These are phyloP conservation scores for Mesopsocus fuscifrons DNA, from an alignment of 2,888 invertebrate species.

Conservation along the genomic window DNA sequence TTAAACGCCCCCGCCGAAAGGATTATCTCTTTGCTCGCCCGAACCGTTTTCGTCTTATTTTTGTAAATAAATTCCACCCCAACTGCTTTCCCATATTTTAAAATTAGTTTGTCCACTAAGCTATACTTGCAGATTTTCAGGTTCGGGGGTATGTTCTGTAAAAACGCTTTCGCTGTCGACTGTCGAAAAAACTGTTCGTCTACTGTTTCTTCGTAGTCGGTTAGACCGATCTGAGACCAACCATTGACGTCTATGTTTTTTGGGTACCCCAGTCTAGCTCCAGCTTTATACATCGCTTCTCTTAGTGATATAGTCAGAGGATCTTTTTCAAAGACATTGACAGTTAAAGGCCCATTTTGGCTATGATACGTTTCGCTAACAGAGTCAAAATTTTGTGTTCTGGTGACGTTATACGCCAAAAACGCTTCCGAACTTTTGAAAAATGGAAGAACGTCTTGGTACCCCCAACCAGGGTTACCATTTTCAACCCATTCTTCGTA, in stretches of 20 bases:
- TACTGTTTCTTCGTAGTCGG: constrained; percentile 13
- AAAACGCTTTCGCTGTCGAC: constrained; percentile 38
- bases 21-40: constrained; percentile 46
- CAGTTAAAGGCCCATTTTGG: background rate
- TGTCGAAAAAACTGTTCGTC: constrained; percentile 22
- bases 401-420: background rate
- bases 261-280: constrained; percentile 15
- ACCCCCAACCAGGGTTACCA: constrained; percentile 20
- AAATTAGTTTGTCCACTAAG: constrained; percentile 18
- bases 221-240: constrained; percentile 17
- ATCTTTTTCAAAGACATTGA: background rate
- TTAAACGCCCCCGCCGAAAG: constrained; percentile 60
- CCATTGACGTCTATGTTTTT: constrained; percentile 16
- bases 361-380: background rate
- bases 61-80: constrained; percentile 36
- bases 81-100: constrained; percentile 24
- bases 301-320: background rate
- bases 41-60: too few species aligned
- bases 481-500: constrained; percentile 25
- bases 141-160: constrained; percentile 26
- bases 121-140: constrained; percentile 19
- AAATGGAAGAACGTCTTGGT: constrained; percentile 18
- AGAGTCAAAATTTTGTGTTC: background rate
- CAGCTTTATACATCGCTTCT: constrained; percentile 15
- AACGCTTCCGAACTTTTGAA: constrained; percentile 17